phyloP scores from a whole-genome alignment of 2,113 vertebrate species.

The Lonchura striata region DNA sequence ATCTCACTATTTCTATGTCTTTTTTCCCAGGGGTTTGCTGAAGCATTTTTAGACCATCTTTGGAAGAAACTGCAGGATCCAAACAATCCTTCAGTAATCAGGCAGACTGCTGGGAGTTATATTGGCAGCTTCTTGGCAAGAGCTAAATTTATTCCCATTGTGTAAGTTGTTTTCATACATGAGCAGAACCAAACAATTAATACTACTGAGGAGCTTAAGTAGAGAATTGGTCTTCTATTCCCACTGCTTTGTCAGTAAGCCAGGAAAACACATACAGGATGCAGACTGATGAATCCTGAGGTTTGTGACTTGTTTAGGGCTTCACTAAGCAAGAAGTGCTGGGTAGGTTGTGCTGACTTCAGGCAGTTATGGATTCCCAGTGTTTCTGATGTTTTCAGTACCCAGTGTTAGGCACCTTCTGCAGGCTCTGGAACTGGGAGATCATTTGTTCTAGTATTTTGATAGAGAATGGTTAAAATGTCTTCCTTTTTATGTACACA shows the following conservation, averaged over 20 bases:
- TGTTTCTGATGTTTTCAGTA: neutral
- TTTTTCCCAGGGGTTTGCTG: constrained; percentile 82
- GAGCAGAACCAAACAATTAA: neutral
- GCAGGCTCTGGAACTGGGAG: neutral
- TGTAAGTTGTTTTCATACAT: constrained; percentile 78
- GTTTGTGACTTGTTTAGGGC: neutral
- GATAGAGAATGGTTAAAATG: neutral
- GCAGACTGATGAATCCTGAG: neutral
- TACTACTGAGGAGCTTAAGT: neutral
- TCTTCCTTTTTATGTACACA: neutral
- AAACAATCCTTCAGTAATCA: constrained; percentile 85
- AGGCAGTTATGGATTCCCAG: neutral
- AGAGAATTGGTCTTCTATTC: neutral
- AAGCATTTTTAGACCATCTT: constrained; percentile 94
- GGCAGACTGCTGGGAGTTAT: constrained; percentile 88
- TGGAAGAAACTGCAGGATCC: constrained; percentile 91
- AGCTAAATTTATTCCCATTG: constrained; percentile 89
- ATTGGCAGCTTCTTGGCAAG: constrained; percentile 95
- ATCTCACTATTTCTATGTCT: neutral
- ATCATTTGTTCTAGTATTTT: neutral
- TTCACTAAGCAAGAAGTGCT: neutral
- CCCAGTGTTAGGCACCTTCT: neutral
- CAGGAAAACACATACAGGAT: neutral
- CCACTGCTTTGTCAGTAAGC: neutral
- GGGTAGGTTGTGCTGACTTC: neutral